Evolutionary conservation across 2,797 vertebrate species (phyloP), one percentile per base, ranked within the genome.

Genomic region (Neomorphus geoffroyi): DNA sequence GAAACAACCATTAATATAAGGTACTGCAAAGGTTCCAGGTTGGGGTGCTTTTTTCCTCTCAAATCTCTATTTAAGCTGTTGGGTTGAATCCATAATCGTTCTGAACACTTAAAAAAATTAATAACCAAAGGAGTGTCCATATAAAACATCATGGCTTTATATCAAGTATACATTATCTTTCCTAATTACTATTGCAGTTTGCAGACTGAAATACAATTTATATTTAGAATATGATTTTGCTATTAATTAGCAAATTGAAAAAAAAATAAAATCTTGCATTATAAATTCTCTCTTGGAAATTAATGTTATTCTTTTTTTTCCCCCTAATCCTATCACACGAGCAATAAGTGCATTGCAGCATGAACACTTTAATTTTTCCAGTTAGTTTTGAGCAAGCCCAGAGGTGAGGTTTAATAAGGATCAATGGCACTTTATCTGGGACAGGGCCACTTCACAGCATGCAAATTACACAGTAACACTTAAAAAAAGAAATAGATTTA

Each of bases 361-460:
- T 99, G 98, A 99, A 99, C 98, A 98, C 98, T 99, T 99, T 99
- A 98, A 99, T 99, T 99, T 99, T 99, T 98, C 98, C 98, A 98
- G 98, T 99, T 99, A 98, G 99, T 99, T 99, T 98, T 99, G 98
- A 98, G 98, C 97, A 97, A 97, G 98, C 98, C 98, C 98, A 99
- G 99, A 99, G 99, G 99, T 99, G 98, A 99, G 99, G 98, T 98
- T 99, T 99, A 99, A 99, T 99, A 99, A 99, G 99, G 99, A 99
- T 99, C 99, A 99, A 99, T 99, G 99, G 99, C 98, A 99, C 99
- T 99, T 99, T 99, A 99, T 99, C 99, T 99, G 98, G 99, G 98
- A 99, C 98, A 98, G 98, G 98, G 98, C 98, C 98, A 98, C 98
- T 98, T 98, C 98, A 98, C 97, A 98, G 98, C 98, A 99, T 99